Conservation (phyloP, 2,888 invertebrate genomes). For the Serripes groenlandicus region DNA sequence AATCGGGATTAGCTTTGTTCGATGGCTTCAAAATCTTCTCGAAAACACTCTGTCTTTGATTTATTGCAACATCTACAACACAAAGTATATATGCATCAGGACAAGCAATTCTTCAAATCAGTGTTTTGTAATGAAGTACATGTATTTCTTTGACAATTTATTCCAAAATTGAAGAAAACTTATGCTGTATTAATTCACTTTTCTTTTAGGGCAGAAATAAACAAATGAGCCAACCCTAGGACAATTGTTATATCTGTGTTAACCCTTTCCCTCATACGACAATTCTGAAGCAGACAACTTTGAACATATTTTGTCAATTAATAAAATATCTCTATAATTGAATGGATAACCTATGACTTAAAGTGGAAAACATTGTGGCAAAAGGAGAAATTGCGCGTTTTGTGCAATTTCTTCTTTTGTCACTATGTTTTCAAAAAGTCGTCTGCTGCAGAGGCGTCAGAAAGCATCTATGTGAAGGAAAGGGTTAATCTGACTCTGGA, state of each 20-base stretch:
- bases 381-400: background rate
- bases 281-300: too few relatives aligned
- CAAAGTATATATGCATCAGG: background rate
- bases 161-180: too few relatives aligned
- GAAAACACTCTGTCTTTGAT: slow-evolving; percentile 94
- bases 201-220: background rate
- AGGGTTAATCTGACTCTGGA: background rate
- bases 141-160: too few relatives aligned
- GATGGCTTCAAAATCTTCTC: slow-evolving; percentile 92
- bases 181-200: too few relatives aligned
- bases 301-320: too few relatives aligned
- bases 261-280: too few relatives aligned
- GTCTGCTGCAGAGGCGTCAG: background rate
- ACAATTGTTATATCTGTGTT: too few relatives aligned
- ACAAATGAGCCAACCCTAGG: too few relatives aligned
- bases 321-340: too few relatives aligned
- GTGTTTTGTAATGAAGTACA: too few relatives aligned
- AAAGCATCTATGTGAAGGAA: background rate
- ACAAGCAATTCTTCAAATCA: too few relatives aligned
- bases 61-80: slow-evolving; percentile 88
- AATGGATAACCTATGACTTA: too few relatives aligned
- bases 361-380: background rate
- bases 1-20: slow-evolving; percentile 57
- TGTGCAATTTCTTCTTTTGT: background rate
- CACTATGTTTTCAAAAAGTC: background rate